A percentile compares a stretch with the other conserved stretches of the same genome.
These are phyloP conservation scores for Andrena haemorrhoa DNA, from an alignment of 2,888 invertebrate species.

Conservation along the genomic window DNA sequence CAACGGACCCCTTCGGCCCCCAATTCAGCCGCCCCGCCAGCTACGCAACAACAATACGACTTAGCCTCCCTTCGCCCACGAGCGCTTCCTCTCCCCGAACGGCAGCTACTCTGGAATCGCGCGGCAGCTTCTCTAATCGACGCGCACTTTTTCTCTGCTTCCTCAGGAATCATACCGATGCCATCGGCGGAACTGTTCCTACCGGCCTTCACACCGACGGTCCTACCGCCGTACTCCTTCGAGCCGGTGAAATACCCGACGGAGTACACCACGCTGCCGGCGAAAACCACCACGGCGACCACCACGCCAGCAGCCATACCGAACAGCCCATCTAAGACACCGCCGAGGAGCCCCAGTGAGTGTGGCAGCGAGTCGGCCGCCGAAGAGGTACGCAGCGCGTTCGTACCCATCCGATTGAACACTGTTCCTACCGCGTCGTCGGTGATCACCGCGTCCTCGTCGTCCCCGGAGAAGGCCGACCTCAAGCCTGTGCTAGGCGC, in stretches of 20 bases:
- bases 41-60: slow-evolving; percentile 78
- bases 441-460: slow-evolving; percentile 64
- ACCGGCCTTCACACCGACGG: slow-evolving; percentile 77
- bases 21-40: slow-evolving; percentile 44
- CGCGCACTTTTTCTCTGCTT: background rate
- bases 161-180: slow-evolving; percentile 80
- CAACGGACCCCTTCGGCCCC: slow-evolving; percentile 70
- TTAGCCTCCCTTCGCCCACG: slow-evolving; percentile 56
- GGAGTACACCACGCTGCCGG: slow-evolving; percentile 74
- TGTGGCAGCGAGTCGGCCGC: slow-evolving; percentile 80
- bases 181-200: slow-evolving; percentile 79
- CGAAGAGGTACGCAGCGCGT: slow-evolving; percentile 83
- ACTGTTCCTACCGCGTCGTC: slow-evolving; percentile 69
- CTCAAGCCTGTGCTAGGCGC: slow-evolving; percentile 72
- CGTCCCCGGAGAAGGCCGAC: slow-evolving; percentile 71
- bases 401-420: slow-evolving; percentile 80
- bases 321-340: slow-evolving; percentile 74
- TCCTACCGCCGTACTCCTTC: slow-evolving; percentile 78
- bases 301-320: slow-evolving; percentile 61
- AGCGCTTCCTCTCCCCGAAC: background rate
- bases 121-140: slow-evolving; percentile 24
- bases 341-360: slow-evolving; percentile 81
- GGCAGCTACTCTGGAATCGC: background rate
- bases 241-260: slow-evolving; percentile 78
- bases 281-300: slow-evolving; percentile 65